Base-by-base conservation (phyloP, 1,140 invertebrate genomes). In the Wasmannia auropunctata region DNA sequence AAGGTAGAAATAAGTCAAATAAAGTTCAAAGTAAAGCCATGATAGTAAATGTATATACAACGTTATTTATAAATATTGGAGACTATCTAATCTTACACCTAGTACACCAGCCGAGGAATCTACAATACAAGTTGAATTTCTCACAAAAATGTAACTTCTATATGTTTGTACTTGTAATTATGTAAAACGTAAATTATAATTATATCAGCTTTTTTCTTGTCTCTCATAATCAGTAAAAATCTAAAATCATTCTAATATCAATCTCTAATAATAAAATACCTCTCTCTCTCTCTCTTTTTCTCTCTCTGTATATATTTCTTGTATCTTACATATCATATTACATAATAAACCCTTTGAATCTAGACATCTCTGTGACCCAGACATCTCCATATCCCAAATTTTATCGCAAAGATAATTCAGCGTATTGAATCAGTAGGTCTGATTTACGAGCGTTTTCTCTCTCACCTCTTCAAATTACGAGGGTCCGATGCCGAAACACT, bases 401-500 rank as follows among this genome's bases (percentile, higher is more conserved):
- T 58, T 31, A 77, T 77, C 19, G 19, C n/a, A 43, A 43, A 43
- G 28, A 58, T 43, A 81, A 81, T 70, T 81, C 34, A 22, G 16
- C 11, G 62, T 72, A 49, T 60, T 58, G 79, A 72, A 83, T 83
- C 40, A 43, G 58, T 40, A 56, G 19, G n/a, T 6, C 49, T 81
- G 16, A 56, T 72, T 81, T 72, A 72, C 51, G 49, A 70, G 60
- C 22, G 25, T 80, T 49, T 63, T 31, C 62, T 46, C 40, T 70
- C 31, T 25, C 46, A 60, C 3, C 25, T 72, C 65, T 65, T 70
- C 77, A 46, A 43, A 56, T 67, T 80, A 80, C 43, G 40, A 60
- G 51, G 76, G 88, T 88, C 67, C 86, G 84, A 72, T 70, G 90
- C 84, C 75, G 72, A 91, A 90, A 92, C 91, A 93, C 91, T 93